phyloP scores from a whole-genome alignment of 1,140 invertebrate genomes.

The Elymnias hypermnestra region DNA sequence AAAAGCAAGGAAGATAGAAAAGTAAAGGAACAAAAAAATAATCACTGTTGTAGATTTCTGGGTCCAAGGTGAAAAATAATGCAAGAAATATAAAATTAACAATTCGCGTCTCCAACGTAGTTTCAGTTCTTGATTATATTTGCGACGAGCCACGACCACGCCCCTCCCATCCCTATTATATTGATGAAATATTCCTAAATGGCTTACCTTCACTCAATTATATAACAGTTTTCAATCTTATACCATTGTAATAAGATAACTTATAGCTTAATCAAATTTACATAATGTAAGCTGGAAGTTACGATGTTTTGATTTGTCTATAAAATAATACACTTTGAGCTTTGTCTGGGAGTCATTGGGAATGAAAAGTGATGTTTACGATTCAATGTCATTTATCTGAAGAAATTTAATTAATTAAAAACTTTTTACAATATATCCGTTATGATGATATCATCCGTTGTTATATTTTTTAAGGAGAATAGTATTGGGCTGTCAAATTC shows the following conservation, averaged over 20 bases:
- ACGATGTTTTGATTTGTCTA: constrained; percentile 62
- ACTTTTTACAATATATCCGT: too few relatives aligned
- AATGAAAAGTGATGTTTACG: constrained; percentile 64
- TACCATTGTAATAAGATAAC: neutral
- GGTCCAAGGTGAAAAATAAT: too few relatives aligned
- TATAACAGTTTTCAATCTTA: constrained; percentile 29
- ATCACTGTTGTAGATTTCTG: too few relatives aligned
- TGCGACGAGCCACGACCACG: constrained; percentile 67
- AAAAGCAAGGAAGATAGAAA: too few relatives aligned
- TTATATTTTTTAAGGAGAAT: too few relatives aligned
- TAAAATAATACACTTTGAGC: constrained; percentile 75
- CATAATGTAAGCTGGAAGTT: constrained; percentile 47
- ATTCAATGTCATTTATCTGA: too few relatives aligned
- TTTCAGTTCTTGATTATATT: constrained; percentile 69
- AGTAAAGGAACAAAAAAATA: too few relatives aligned
- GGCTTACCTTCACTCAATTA: constrained; percentile 26
- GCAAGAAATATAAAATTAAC: neutral
- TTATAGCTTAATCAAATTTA: constrained; percentile 15
- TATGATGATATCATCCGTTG: too few relatives aligned
- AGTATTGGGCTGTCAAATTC: too few relatives aligned
- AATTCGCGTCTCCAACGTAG: constrained; percentile 23
- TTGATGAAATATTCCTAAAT: constrained; percentile 35
- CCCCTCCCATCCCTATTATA: constrained; percentile 72
- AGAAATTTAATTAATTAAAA: too few relatives aligned
- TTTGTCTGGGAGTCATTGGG: constrained; percentile 67